Conservation (phyloP, 2,113 vertebrate genomes). For the Phalacrocorax aristotelis region DNA sequence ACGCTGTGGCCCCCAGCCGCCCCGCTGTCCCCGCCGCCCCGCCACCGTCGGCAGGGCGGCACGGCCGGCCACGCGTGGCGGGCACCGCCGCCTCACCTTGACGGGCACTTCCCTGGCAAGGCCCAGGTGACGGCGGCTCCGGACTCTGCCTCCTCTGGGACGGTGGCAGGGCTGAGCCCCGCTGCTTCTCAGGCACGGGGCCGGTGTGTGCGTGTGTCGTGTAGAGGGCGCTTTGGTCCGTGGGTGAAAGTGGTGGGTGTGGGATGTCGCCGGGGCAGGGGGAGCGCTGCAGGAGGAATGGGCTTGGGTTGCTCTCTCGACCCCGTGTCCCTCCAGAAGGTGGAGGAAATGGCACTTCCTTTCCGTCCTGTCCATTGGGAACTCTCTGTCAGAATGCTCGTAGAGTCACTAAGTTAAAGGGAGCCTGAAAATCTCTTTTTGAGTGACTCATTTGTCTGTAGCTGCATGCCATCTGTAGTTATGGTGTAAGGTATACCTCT, state of each 20-base stretch:
- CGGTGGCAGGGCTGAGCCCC: no score
- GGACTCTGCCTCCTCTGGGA: no score
- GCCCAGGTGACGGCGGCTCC: no score
- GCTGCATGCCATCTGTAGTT: rapidly evolving
- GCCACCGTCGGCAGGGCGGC: no score
- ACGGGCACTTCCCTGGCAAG: no score
- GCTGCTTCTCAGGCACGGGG: no score
- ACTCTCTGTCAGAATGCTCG: rapidly evolving
- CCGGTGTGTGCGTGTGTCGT: no score
- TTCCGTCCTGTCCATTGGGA: rapidly evolving
- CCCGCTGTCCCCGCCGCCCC: no score
- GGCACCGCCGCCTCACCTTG: no score
- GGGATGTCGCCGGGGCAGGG: rapidly evolving
- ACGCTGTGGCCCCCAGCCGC: background rate
- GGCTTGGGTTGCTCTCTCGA: background rate
- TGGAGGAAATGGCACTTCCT: background rate
- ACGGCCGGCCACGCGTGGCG: no score
- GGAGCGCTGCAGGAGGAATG: rapidly evolving
- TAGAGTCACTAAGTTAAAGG: background rate
- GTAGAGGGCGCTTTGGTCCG: background rate
- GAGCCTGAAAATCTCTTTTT: background rate
- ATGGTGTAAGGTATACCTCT: rapidly evolving
- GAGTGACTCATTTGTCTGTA: background rate
- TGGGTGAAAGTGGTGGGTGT: rapidly evolving
- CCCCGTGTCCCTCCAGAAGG: rapidly evolving